Percentiles rank a stretch among this genome's conserved stretches.
Conservation (phyloP, 2,797 vertebrate genomes). For the Esox lucius region DNA sequence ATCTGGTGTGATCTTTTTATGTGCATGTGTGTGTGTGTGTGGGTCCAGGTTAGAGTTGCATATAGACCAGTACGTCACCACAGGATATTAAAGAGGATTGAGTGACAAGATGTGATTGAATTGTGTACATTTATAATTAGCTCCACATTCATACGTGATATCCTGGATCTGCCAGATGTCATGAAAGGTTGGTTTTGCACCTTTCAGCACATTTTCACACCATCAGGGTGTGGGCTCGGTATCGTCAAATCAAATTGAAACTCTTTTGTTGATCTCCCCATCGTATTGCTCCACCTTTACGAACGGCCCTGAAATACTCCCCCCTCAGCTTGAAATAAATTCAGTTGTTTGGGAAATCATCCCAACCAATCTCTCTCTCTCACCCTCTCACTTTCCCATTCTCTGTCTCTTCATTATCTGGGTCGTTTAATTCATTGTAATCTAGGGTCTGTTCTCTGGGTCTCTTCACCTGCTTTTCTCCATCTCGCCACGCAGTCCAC, state of each 20-base stretch:
- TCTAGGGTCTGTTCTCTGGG: not conserved
- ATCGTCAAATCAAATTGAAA: not conserved
- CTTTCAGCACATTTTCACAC: not conserved
- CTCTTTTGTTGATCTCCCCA: not conserved
- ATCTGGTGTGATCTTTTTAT: no score
- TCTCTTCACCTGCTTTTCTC: slow-evolving; percentile 14
- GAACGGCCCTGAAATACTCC: not conserved
- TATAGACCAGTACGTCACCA: no score
- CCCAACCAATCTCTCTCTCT: not conserved
- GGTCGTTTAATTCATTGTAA: not conserved
- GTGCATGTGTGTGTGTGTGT: no score
- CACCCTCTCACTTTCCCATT: not conserved
- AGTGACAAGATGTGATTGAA: no score
- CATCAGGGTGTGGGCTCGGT: not conserved
- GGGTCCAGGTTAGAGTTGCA: no score
- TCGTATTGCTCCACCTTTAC: not conserved
- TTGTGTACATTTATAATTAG: no score
- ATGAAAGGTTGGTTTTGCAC: no score
- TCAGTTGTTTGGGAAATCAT: not conserved
- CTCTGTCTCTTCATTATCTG: not conserved
- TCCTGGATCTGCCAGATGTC: no score
- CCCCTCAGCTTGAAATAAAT: not conserved
- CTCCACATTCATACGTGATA: no score
- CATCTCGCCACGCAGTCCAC: slow-evolving; percentile 3
- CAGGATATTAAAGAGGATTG: no score